These are phyloP conservation scores for Mobula birostris DNA, from an alignment of 2,113 vertebrate genomes.

Conservation along the genomic window DNA sequence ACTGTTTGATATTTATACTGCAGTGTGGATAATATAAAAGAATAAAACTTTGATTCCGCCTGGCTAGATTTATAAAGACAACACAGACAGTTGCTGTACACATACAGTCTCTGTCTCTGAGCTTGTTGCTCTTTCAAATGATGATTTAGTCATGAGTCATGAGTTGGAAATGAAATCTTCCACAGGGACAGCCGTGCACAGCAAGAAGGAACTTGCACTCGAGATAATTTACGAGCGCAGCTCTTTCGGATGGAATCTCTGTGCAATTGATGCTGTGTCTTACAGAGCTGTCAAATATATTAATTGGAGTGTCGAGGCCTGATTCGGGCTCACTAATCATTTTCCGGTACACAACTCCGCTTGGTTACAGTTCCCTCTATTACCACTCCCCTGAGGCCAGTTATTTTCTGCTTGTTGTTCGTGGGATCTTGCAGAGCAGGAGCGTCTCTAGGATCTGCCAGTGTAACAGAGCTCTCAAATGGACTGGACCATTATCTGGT, in stretches of 20 bases:
- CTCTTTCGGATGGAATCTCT: neutral
- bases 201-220: neutral
- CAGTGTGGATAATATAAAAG: neutral
- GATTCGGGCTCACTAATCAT: neutral
- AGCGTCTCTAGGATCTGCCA: neutral
- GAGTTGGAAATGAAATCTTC: neutral
- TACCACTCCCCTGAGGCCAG: neutral
- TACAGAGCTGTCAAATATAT: constrained; percentile 15
- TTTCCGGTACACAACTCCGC: neutral
- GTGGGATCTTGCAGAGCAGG: neutral
- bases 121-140: neutral
- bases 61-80: neutral
- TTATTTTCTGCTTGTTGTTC: neutral
- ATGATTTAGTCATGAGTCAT: neutral
- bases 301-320: neutral
- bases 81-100: neutral
- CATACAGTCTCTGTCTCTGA: neutral
- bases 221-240: neutral
- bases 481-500: too few relatives aligned
- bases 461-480: neutral
- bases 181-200: neutral
- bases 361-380: neutral
- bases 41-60: neutral
- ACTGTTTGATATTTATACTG: neutral
- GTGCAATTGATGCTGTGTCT: neutral